Evolutionary conservation across 2,113 vertebrate genomes (phyloP).

Genomic region (Anoura caudifer): DNA sequence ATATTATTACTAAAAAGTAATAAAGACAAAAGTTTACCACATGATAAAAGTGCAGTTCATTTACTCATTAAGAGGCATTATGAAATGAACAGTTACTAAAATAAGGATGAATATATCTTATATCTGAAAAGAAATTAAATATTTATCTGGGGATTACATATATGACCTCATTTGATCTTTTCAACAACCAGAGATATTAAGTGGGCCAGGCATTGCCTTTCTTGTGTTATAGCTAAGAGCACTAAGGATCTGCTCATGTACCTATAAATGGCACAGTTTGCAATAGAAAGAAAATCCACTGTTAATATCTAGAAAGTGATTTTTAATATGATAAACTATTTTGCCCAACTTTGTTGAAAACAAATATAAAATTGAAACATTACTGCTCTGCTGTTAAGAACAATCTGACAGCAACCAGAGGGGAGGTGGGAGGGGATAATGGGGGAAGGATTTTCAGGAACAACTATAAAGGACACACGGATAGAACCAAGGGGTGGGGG

Average conservation of each 20-base stretch:
- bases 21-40: background rate
- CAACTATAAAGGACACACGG: no score
- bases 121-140: background rate
- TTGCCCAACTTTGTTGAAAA: background rate
- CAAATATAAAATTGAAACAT: background rate
- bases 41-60: background rate
- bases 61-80: background rate
- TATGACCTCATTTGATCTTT: background rate
- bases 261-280: background rate
- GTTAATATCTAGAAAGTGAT: background rate
- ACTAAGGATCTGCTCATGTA: background rate
- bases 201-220: background rate
- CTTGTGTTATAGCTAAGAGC: background rate
- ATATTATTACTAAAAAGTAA: background rate
- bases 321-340: background rate
- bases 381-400: background rate
- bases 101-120: background rate
- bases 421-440: no score
- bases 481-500: no score
- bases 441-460: no score
- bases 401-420: no score
- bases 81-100: background rate
- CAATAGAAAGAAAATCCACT: background rate
- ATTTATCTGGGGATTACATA: background rate
- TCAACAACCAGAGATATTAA: background rate